Evolutionary conservation across 2,113 vertebrate genomes (phyloP).

Genomic region (Pseudois nayaur): DNA sequence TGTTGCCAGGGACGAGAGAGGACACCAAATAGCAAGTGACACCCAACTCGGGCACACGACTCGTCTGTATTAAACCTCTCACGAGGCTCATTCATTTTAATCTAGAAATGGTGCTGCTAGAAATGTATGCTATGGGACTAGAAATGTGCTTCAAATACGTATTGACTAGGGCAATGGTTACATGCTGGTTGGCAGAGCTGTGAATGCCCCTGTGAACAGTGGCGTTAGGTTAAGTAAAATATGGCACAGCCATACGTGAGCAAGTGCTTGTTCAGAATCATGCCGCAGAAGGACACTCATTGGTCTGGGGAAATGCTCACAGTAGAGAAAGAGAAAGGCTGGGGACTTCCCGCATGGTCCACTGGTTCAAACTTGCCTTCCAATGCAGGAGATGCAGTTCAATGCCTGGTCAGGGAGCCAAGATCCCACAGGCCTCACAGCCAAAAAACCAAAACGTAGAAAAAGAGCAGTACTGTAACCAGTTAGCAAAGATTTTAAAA

Average conservation of each 20-base stretch:
- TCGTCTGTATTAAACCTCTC: background rate
- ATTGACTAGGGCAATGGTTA: accelerated
- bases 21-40: background rate
- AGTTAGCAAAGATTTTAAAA: background rate
- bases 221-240: background rate
- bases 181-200: background rate
- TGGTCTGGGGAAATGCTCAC: background rate
- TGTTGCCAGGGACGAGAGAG: accelerated
- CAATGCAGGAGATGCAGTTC: accelerated
- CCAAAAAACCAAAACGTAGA: background rate
- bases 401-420: background rate
- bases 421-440: background rate
- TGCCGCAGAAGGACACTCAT: background rate
- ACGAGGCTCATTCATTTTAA: background rate
- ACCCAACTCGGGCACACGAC: background rate
- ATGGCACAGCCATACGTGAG: accelerated
- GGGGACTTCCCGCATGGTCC: background rate
- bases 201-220: background rate
- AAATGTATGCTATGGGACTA: background rate
- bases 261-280: background rate
- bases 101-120: background rate
- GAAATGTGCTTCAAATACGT: background rate
- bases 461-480: background rate
- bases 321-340: background rate
- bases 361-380: background rate